These are phyloP conservation scores for Dermochelys coriacea DNA, from an alignment of 2,797 vertebrate species.

Conservation along the genomic window DNA sequence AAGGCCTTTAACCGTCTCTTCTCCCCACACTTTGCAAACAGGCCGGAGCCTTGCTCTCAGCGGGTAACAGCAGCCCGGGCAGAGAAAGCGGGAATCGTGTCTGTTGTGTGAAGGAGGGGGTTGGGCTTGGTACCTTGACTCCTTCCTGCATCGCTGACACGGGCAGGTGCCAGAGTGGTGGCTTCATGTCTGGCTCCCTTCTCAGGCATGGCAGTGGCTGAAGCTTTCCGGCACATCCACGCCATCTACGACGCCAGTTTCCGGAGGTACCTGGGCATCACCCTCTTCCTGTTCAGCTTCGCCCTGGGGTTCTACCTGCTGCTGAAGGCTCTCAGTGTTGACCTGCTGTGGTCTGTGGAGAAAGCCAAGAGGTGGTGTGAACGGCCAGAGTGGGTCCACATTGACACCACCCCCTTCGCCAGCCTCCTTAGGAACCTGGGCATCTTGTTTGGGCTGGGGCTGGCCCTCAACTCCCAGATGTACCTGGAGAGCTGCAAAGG, in stretches of 20 bases:
- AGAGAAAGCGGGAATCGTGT: not conserved
- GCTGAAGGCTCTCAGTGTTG: conserved; percentile 87
- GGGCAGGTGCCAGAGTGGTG: not conserved
- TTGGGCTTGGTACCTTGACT: not conserved
- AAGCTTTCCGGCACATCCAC: conserved; percentile 84
- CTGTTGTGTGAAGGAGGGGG: not conserved
- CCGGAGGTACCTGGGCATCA: conserved; percentile 85
- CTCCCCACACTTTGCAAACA: not conserved
- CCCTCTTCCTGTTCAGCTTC: conserved; percentile 89
- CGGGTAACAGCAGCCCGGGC: not conserved
- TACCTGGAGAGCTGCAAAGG: conserved; percentile 80
- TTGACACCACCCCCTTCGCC: conserved; percentile 93
- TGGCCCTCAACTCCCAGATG: conserved; percentile 61
- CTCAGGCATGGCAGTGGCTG: conserved; percentile 92
- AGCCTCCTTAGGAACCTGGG: conserved; percentile 95
- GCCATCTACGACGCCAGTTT: conserved; percentile 91
- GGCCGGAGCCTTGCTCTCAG: not conserved
- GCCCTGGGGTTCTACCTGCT: conserved; percentile 93
- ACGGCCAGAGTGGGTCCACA: conserved; percentile 90
- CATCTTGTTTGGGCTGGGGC: conserved; percentile 82
- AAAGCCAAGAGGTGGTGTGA: conserved; percentile 92
- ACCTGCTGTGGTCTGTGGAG: conserved; percentile 94
- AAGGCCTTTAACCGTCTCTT: not conserved
- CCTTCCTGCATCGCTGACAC: not conserved
- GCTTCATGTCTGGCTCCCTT: not conserved